A percentile compares a stretch with the other conserved stretches of the same genome.
phyloP scores from a whole-genome alignment of 2,797 vertebrate species.

The Masticophis lateralis region DNA sequence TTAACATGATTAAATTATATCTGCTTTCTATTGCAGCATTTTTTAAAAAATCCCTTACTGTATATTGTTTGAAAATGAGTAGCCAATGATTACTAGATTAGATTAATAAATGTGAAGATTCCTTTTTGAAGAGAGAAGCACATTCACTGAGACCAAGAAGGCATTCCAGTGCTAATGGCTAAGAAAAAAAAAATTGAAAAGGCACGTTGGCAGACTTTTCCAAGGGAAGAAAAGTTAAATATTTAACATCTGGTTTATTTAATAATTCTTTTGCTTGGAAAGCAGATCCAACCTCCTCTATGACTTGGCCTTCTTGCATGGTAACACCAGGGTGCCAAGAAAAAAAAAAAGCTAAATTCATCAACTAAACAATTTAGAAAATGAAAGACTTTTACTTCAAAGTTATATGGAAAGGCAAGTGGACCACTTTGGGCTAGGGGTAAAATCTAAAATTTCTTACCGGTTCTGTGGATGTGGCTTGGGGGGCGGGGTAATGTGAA shows the following conservation, averaged over 20 bases:
- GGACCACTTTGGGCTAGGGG: background rate
- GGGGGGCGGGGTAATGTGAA: no score
- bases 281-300: background rate
- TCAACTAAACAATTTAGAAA: background rate
- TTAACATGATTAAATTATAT: background rate
- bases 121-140: background rate
- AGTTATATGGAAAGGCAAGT: background rate
- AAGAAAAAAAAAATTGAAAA: background rate
- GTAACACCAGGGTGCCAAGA: background rate
- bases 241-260: background rate
- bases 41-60: background rate
- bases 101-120: background rate
- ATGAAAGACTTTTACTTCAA: background rate
- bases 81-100: background rate
- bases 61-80: background rate
- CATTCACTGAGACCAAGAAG: background rate
- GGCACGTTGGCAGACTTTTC: background rate
- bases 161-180: background rate
- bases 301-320: background rate
- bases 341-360: background rate
- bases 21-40: background rate
- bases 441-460: background rate
- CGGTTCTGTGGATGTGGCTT: no score
- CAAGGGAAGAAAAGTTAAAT: background rate
- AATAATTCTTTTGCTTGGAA: background rate